These are phyloP conservation scores for Amorpha juglandis DNA, from an alignment of 2,888 invertebrate genomes.

Conservation along the genomic window DNA sequence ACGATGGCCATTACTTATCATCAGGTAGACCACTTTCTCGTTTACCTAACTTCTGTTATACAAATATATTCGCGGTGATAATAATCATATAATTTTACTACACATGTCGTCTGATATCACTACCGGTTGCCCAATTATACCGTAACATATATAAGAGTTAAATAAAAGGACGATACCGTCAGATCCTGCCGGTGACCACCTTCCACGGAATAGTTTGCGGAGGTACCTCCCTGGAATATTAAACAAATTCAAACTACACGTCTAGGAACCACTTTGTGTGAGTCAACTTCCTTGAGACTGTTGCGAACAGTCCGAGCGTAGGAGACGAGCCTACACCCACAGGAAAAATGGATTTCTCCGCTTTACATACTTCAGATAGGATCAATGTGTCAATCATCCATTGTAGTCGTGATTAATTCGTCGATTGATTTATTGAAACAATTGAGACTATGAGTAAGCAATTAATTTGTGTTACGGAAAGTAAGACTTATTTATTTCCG, in stretches of 20 bases:
- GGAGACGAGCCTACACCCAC: slow-evolving; percentile 56
- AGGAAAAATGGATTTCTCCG: slow-evolving; percentile 35
- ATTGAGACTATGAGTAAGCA: slow-evolving; percentile 42
- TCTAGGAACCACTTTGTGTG: slow-evolving; percentile 52
- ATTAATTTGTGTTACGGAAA: slow-evolving; percentile 5
- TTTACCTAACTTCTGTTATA: background rate
- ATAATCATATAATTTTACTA: background rate
- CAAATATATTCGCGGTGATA: background rate
- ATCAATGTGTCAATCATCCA: slow-evolving; percentile 69
- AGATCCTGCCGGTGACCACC: slow-evolving; percentile 39
- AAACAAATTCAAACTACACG: slow-evolving; percentile 62
- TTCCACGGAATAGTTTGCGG: slow-evolving; percentile 51
- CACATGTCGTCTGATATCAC: background rate
- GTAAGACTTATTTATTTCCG: background rate
- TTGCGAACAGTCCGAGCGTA: slow-evolving; percentile 42
- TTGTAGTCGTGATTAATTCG: slow-evolving; percentile 62
- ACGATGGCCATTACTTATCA: no score
- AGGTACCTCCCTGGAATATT: slow-evolving; percentile 58
- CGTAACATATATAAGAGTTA: slow-evolving; percentile 3
- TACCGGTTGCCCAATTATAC: slow-evolving; percentile 1
- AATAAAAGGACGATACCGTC: slow-evolving; percentile 37
- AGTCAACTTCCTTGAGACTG: slow-evolving; percentile 62
- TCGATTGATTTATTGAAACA: slow-evolving; percentile 66
- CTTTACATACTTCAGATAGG: slow-evolving; percentile 48
- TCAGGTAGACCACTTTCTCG: no score